phyloP scores from a whole-genome alignment of 2,797 vertebrate genomes.

The Crenuchus spilurus region DNA sequence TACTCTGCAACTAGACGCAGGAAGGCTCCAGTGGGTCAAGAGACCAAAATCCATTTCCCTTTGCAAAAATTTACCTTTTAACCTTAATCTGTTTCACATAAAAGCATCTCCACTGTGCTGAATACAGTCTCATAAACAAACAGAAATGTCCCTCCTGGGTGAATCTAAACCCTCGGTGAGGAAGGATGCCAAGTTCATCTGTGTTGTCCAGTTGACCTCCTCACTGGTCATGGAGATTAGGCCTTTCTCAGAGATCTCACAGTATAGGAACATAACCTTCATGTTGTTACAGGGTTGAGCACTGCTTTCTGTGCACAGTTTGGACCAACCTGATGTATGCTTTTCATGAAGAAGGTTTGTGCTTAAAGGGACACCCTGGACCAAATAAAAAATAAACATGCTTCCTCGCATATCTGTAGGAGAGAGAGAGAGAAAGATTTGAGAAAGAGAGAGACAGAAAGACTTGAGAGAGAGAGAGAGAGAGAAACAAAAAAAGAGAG shows the following conservation, averaged over 20 bases:
- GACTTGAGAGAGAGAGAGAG: background rate
- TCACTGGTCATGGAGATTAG: background rate
- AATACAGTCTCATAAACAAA: background rate
- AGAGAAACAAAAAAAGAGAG: background rate
- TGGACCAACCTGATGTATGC: background rate
- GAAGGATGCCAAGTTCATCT: background rate
- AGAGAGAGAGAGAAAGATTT: background rate
- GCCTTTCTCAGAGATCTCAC: background rate
- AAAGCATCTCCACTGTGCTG: background rate
- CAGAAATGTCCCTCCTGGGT: background rate
- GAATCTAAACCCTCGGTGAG: background rate
- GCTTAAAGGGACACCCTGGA: no score
- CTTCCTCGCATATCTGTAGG: no score
- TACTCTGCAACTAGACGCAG: background rate
- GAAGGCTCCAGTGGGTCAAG: background rate
- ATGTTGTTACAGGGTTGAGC: no score
- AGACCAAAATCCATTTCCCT: constrained; percentile 2
- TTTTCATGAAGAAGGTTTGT: background rate
- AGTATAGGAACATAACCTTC: background rate
- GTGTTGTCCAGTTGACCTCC: background rate
- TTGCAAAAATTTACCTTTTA: constrained; percentile 8
- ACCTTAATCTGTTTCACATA: constrained; percentile 18
- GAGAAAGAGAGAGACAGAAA: background rate
- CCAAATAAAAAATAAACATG: no score
- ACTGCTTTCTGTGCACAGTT: background rate